These are phyloP conservation scores for Astropecten irregularis DNA, from an alignment of 53 echinoderm and acorn worm genomes.

Conservation along the genomic window DNA sequence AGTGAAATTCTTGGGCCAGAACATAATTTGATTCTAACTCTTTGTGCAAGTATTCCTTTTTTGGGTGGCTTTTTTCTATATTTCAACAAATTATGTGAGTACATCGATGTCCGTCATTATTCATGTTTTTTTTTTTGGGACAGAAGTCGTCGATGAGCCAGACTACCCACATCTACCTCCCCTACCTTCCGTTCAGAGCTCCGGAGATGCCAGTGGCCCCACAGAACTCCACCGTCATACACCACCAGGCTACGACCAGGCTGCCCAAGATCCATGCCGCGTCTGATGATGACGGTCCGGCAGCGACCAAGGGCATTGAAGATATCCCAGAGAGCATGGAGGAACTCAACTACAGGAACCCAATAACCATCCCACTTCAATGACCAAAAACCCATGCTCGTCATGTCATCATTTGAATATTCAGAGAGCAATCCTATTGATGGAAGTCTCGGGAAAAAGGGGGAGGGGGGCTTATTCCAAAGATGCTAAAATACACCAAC, in stretches of 20 bases:
- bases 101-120: no score
- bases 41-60: no score
- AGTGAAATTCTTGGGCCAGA: no score
- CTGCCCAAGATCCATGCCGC: constrained; percentile 24
- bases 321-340: constrained; percentile 2
- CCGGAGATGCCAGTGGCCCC: constrained; percentile 32
- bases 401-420: no score
- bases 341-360: not conserved
- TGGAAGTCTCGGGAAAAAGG: no score
- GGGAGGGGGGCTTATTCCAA: no score
- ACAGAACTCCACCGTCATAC: constrained; percentile 35
- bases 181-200: constrained; percentile 16
- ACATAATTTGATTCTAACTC: not conserved
- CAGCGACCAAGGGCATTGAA: not conserved
- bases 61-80: not conserved
- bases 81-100: no score
- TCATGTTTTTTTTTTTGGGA: no score
- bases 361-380: constrained; percentile 18
- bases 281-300: no score
- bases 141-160: no score
- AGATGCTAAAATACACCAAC: no score
- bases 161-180: constrained; percentile 33
- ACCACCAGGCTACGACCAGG: not conserved
- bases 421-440: no score
- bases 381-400: not conserved